These are phyloP conservation scores for Corythornis madagascariensis DNA, from an alignment of 2,113 vertebrate species.

Conservation along the genomic window DNA sequence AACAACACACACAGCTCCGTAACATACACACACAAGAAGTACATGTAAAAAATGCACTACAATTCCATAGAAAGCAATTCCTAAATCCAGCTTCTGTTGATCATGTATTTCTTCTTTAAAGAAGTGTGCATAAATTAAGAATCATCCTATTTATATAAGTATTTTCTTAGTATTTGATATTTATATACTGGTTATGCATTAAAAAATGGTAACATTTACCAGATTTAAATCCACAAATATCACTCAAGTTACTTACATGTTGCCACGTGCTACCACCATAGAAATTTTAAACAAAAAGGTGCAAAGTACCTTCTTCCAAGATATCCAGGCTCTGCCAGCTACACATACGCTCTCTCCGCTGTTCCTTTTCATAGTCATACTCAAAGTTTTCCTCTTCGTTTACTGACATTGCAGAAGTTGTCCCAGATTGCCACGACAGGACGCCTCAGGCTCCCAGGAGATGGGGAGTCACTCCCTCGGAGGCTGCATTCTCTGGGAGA, in stretches of 20 bases:
- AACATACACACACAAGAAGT: background rate
- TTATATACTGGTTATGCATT: background rate
- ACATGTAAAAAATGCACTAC: background rate
- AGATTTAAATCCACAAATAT: background rate
- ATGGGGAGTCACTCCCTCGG: constrained; percentile 1
- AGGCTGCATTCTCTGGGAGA: background rate
- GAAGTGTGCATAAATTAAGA: background rate
- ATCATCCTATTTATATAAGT: background rate
- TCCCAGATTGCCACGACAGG: background rate
- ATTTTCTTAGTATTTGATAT: background rate
- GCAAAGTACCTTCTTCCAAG: constrained; percentile 83
- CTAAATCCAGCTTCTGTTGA: background rate
- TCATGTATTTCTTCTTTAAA: background rate
- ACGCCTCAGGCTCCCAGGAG: background rate
- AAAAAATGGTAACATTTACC: background rate
- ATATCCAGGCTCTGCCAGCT: constrained; percentile 60
- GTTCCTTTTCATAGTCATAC: constrained; percentile 62
- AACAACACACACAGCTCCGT: background rate
- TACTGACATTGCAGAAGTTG: constrained; percentile 74
- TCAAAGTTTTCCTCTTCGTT: constrained; percentile 79
- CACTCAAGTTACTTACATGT: background rate
- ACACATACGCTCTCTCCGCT: background rate
- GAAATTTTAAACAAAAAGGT: background rate
- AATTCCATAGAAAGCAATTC: background rate
- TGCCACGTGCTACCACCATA: background rate